These are phyloP conservation scores for Pentalonia nigronervosa DNA, from an alignment of 1,140 invertebrate species.

Conservation along the genomic window DNA sequence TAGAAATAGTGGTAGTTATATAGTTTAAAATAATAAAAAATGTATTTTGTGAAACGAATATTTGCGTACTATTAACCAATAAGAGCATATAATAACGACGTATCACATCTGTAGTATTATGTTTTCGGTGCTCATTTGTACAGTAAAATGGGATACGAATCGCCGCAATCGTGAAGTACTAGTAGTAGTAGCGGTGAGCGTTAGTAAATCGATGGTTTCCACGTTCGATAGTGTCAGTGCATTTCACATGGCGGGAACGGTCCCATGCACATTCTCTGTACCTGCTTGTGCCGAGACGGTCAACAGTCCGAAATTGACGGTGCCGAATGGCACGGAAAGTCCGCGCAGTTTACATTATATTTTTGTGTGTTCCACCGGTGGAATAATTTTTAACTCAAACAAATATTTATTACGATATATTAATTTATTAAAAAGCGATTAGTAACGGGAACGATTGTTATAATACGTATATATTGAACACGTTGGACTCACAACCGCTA, in stretches of 20 bases:
- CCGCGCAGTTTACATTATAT: slow-evolving; percentile 14
- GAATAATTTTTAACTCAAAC: not conserved
- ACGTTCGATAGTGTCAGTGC: slow-evolving; percentile 44
- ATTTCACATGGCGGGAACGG: slow-evolving; percentile 50
- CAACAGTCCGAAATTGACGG: slow-evolving; percentile 51
- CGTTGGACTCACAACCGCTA: not conserved
- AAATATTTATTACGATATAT: not conserved
- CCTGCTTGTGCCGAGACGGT: slow-evolving; percentile 46
- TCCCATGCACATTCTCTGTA: slow-evolving; percentile 45
- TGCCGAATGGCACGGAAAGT: slow-evolving; percentile 36
- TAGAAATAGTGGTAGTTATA: too few species aligned
- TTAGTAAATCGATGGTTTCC: slow-evolving; percentile 42
- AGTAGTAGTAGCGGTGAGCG: slow-evolving; percentile 7
- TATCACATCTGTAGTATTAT: not conserved
- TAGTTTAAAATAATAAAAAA: too few species aligned
- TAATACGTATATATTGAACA: not conserved
- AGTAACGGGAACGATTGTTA: not conserved
- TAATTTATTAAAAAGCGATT: not conserved
- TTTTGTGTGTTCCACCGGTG: not conserved
- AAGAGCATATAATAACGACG: too few species aligned
- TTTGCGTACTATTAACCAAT: not conserved
- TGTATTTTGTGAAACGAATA: not conserved
- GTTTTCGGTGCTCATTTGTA: not conserved
- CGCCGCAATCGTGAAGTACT: not conserved
- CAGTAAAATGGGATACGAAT: not conserved